A percentile compares a stretch with the other conserved stretches of the same genome.
Conservation (phyloP, 2,888 invertebrate species). For the Zygothrica quintamaculata region DNA sequence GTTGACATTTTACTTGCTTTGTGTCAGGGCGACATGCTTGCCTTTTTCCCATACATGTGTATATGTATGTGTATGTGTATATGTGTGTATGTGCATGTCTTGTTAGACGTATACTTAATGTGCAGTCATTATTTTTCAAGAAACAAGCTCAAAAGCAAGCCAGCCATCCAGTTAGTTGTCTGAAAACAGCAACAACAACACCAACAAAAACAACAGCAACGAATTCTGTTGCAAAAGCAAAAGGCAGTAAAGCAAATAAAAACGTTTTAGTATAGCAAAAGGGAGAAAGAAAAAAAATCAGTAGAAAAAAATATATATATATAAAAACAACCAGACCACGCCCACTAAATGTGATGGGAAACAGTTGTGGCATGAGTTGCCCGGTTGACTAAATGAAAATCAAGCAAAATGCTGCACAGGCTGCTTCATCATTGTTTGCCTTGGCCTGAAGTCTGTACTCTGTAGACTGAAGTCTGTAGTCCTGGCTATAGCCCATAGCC, state of each 20-base stretch:
- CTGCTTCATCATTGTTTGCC: conserved; percentile 45
- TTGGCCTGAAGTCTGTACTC: too few species aligned
- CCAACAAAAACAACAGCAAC: conserved; percentile 43
- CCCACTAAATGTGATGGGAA: conserved; percentile 35
- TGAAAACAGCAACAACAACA: conserved; percentile 43
- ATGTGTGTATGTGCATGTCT: conserved; percentile 38
- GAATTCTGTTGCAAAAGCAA: conserved; percentile 41
- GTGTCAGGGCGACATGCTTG: conserved; percentile 37
- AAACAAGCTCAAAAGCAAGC: conserved; percentile 69
- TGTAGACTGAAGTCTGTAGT: too few species aligned
- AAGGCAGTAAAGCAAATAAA: conserved; percentile 63
- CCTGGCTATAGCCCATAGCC: conserved; percentile 32
- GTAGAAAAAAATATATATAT: too few species aligned
- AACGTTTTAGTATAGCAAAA: conserved; percentile 43
- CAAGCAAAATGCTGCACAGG: conserved; percentile 38
- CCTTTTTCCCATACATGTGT: conserved; percentile 13
- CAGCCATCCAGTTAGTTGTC: conserved; percentile 24
- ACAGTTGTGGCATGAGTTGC: conserved; percentile 22
- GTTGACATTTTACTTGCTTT: conserved; percentile 77
- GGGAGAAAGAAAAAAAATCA: too few species aligned
- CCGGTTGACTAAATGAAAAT: conserved; percentile 45
- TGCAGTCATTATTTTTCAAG: conserved; percentile 78
- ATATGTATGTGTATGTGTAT: conserved; percentile 27
- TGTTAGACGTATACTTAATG: conserved; percentile 73
- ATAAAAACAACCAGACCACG: conserved; percentile 33